Conservation (phyloP, 2,888 invertebrate genomes). For the Cetonia aurata region DNA sequence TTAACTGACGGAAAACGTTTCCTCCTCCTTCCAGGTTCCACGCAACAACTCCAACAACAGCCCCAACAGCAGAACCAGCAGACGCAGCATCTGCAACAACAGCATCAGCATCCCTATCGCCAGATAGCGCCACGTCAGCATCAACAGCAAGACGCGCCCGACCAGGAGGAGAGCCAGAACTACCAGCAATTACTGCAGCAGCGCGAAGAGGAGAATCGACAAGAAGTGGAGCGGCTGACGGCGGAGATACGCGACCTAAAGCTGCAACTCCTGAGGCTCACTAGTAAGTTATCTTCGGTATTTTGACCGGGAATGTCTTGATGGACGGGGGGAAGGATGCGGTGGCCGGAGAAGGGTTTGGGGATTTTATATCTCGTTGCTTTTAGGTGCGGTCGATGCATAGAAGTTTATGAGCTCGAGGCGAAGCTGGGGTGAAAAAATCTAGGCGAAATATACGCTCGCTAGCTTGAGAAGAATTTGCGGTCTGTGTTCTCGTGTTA, state of each 20-base stretch:
- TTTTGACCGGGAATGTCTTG: not conserved
- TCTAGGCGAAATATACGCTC: slow-evolving; percentile 39
- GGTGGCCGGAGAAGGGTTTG: no score
- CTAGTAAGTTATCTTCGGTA: slow-evolving; percentile 64
- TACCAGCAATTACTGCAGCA: slow-evolving; percentile 71
- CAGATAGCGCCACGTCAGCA: slow-evolving; percentile 53
- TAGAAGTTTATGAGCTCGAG: slow-evolving; percentile 19
- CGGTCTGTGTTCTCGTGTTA: not conserved
- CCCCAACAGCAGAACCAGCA: slow-evolving; percentile 8
- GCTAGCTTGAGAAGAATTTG: slow-evolving; percentile 38
- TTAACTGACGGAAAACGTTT: not conserved
- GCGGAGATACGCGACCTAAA: slow-evolving; percentile 74
- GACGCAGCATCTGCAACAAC: slow-evolving; percentile 4
- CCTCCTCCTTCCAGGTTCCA: slow-evolving; percentile 58
- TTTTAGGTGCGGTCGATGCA: not conserved
- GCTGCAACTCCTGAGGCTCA: slow-evolving; percentile 71
- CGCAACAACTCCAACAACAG: slow-evolving; percentile 35
- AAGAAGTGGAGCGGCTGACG: slow-evolving; percentile 73
- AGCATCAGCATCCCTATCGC: not conserved
- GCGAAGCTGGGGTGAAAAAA: slow-evolving; percentile 37
- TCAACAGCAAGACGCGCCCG: slow-evolving; percentile 49
- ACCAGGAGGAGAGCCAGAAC: slow-evolving; percentile 62
- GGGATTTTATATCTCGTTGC: slow-evolving; percentile 10
- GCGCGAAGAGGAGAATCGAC: slow-evolving; percentile 73
- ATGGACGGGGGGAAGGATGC: not conserved